Evolutionary conservation across 2,797 vertebrate species (phyloP).

Genomic region (Chaetodon trifasciatus): DNA sequence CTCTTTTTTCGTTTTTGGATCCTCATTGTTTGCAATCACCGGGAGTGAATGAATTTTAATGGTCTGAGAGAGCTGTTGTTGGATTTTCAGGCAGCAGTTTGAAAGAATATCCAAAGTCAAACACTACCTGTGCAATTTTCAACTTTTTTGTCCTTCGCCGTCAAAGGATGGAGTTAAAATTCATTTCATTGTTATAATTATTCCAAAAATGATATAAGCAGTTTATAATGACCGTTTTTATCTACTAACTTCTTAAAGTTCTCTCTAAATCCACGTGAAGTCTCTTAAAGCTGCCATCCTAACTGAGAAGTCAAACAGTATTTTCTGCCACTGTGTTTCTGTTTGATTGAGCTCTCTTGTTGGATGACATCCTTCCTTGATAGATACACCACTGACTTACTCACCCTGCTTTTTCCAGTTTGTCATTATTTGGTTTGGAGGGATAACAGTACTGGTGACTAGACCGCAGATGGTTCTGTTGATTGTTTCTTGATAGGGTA

Average conservation of each 20-base stretch:
- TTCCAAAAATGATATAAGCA: constrained; percentile 19
- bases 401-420: constrained; percentile 76
- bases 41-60: constrained; percentile 76
- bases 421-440: constrained; percentile 83
- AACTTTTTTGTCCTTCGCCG: constrained; percentile 42
- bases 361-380: constrained; percentile 69
- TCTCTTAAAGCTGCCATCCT: constrained; percentile 61
- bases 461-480: constrained; percentile 85
- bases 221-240: constrained; percentile 41
- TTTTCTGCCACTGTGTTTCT: constrained; percentile 72
- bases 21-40: constrained; percentile 82
- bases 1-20: constrained; percentile 76
- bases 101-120: constrained; percentile 76
- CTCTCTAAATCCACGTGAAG: constrained; percentile 54
- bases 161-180: constrained; percentile 23
- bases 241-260: constrained; percentile 59
- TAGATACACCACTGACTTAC: constrained; percentile 70
- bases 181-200: constrained; percentile 10
- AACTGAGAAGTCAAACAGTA: constrained; percentile 66
- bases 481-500: constrained; percentile 80
- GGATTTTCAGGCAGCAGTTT: constrained; percentile 70
- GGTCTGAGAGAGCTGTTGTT: constrained; percentile 71
- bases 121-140: constrained; percentile 57
- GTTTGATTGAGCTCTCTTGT: constrained; percentile 73
- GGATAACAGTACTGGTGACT: constrained; percentile 75